These are phyloP conservation scores for Carcina quercana DNA, from an alignment of 2,888 invertebrate genomes.

Conservation along the genomic window DNA sequence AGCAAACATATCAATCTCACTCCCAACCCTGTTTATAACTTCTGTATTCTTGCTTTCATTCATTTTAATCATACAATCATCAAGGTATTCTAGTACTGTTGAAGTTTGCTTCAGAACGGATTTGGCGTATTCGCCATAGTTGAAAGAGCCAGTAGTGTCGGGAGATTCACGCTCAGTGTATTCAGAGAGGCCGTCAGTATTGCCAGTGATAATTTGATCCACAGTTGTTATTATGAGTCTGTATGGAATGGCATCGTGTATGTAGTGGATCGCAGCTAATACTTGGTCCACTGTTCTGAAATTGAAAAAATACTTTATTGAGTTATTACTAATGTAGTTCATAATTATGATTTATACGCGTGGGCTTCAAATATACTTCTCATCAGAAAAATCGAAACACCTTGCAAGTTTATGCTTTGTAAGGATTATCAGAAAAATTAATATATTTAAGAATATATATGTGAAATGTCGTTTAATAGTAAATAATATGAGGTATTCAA, in stretches of 20 bases:
- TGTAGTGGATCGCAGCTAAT: slow-evolving; percentile 47
- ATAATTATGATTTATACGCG: no score
- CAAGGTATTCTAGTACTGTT: slow-evolving; percentile 39
- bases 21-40: slow-evolving; percentile 34
- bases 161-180: slow-evolving; percentile 25
- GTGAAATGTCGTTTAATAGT: no score
- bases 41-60: slow-evolving; percentile 32
- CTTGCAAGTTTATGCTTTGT: no score
- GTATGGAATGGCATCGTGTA: slow-evolving; percentile 48
- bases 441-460: no score
- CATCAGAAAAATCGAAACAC: no score
- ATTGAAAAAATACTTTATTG: slow-evolving; percentile 3
- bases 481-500: no score
- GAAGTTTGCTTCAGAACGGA: slow-evolving; percentile 37
- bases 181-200: slow-evolving; percentile 20
- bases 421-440: no score
- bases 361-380: no score
- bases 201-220: slow-evolving; percentile 31
- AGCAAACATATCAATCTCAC: slow-evolving; percentile 44
- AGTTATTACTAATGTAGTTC: no score
- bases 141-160: slow-evolving; percentile 11
- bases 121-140: slow-evolving; percentile 25
- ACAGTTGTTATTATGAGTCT: slow-evolving; percentile 40
- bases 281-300: slow-evolving; percentile 47
- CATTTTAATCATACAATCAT: slow-evolving; percentile 47